Evolutionary conservation across 2,888 invertebrate genomes (phyloP).

Genomic region (Synanthedon tipuliformis): DNA sequence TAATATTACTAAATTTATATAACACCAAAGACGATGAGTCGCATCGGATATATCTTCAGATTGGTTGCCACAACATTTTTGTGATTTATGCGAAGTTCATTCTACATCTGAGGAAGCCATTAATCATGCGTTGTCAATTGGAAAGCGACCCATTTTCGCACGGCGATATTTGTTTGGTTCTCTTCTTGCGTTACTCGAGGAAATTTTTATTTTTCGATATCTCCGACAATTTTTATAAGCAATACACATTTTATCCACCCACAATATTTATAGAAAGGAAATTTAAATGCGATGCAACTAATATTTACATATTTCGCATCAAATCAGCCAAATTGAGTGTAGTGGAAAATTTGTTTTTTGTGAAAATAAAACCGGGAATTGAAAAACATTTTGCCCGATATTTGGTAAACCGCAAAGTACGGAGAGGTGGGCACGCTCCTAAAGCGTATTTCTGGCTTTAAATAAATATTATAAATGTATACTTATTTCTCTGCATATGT

Average conservation of each 20-base stretch:
- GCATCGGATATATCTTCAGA: conserved; percentile 15
- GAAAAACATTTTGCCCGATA: conserved; percentile 25
- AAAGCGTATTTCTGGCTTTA: too few relatives aligned
- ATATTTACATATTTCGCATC: conserved; percentile 22
- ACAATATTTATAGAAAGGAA: neutral
- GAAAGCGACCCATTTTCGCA: conserved; percentile 47
- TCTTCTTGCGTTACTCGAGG: conserved; percentile 31
- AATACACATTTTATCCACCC: neutral
- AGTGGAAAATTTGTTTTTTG: conserved; percentile 24
- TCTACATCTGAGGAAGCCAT: conserved; percentile 22
- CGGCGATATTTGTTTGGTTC: conserved; percentile 36
- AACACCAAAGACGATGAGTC: neutral
- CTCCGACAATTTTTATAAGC: neutral
- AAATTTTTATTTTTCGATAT: conserved; percentile 9
- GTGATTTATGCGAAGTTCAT: conserved; percentile 42
- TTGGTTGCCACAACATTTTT: conserved; percentile 31
- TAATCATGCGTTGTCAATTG: conserved; percentile 55
- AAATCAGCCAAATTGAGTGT: conserved; percentile 29
- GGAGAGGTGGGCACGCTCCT: neutral
- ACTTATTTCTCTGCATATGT: too few relatives aligned
- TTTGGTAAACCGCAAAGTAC: conserved; percentile 15
- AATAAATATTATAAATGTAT: too few relatives aligned
- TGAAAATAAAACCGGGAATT: conserved; percentile 27
- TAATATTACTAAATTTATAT: neutral
- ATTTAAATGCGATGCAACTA: neutral